Conservation (phyloP, 1,140 invertebrate species). For the Calliopsis andreniformis region DNA sequence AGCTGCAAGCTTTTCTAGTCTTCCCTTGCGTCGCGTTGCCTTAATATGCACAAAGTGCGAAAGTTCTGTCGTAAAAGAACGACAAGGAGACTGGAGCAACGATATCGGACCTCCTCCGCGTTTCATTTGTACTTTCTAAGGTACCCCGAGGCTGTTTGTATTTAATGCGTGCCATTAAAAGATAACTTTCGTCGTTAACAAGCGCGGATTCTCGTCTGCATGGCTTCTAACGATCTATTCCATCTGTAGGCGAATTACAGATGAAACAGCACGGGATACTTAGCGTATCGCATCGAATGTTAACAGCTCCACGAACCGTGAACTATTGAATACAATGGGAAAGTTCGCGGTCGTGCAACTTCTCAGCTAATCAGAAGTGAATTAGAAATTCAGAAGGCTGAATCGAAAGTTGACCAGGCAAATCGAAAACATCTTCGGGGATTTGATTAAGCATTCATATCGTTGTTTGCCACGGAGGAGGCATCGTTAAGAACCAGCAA, state of each 20-base stretch:
- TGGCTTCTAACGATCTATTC: constrained; percentile 16
- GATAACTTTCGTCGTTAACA: constrained; percentile 37
- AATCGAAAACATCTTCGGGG: no score
- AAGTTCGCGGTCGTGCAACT: constrained; percentile 19
- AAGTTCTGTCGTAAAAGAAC: constrained; percentile 63
- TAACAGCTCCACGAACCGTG: constrained; percentile 33
- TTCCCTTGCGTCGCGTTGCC: constrained; percentile 57
- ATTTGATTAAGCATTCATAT: no score
- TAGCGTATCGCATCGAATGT: constrained; percentile 33
- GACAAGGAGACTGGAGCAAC: constrained; percentile 34
- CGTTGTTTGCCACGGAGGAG: no score
- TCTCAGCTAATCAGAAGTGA: not conserved
- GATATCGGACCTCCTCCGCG: constrained; percentile 1
- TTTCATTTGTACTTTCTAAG: not conserved
- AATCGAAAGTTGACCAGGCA: not conserved
- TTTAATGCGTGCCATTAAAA: constrained; percentile 26
- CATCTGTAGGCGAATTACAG: constrained; percentile 24
- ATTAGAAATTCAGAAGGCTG: constrained; percentile 36
- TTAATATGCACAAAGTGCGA: constrained; percentile 64
- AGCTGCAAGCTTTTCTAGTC: constrained; percentile 36
- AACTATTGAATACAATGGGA: constrained; percentile 26
- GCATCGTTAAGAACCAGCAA: no score
- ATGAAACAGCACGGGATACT: not conserved
- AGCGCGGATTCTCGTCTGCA: not conserved
- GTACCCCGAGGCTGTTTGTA: constrained; percentile 1